Evolutionary conservation across 2,113 vertebrate species (phyloP).

Genomic region (Oenanthe oenanthe): DNA sequence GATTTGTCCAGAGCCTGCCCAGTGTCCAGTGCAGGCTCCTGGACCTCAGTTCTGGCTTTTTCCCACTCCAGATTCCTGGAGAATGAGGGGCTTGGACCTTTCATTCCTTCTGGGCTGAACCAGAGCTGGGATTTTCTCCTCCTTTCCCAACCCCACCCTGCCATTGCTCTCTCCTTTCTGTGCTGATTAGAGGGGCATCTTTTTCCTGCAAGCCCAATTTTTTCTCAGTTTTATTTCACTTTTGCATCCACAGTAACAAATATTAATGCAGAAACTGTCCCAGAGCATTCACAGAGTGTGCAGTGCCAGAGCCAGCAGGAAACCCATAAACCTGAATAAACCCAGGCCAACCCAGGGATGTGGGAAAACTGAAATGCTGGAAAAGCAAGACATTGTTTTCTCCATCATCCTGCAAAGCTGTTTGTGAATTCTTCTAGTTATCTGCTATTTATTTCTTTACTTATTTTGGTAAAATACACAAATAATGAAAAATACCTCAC

Average conservation of each 20-base stretch:
- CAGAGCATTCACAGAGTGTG: background rate
- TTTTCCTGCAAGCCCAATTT: background rate
- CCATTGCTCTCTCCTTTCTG: accelerated
- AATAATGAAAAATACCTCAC: background rate
- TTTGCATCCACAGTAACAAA: background rate
- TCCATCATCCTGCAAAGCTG: background rate
- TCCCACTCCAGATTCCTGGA: accelerated
- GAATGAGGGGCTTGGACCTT: background rate
- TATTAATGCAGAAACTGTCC: background rate
- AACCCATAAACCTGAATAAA: background rate
- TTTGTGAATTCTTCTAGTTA: accelerated
- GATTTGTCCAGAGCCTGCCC: background rate
- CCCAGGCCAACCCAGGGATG: background rate
- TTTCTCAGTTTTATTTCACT: background rate
- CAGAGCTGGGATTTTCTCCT: background rate
- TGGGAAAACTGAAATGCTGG: background rate
- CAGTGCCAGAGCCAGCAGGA: background rate
- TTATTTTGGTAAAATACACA: background rate
- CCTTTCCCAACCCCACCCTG: accelerated
- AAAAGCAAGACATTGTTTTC: background rate
- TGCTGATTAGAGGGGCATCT: accelerated
- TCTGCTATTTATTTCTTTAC: background rate
- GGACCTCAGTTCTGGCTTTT: background rate
- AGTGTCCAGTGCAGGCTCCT: background rate
- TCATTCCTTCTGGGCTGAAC: background rate